These are phyloP conservation scores for Poeciliopsis retropinna DNA, from an alignment of 2,113 vertebrate species.

Conservation along the genomic window DNA sequence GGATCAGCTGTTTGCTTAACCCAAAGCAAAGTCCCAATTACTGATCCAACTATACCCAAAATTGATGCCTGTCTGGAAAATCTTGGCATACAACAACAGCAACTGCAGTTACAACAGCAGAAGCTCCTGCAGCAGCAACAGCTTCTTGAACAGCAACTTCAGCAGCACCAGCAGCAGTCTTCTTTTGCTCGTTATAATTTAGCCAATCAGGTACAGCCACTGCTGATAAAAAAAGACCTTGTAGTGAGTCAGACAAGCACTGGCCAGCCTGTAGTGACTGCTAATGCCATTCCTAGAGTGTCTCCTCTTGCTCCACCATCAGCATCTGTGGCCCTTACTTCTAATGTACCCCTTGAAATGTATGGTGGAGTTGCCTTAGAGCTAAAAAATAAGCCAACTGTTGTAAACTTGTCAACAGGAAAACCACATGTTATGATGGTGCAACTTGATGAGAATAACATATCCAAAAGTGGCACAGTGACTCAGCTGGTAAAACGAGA, in stretches of 20 bases:
- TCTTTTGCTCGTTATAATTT: conserved; percentile 91
- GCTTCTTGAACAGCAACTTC: conserved; percentile 83
- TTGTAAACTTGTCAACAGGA: conserved; percentile 82
- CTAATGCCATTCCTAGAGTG: conserved; percentile 81
- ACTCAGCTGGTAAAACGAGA: conserved; percentile 91
- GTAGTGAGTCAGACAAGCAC: conserved; percentile 84
- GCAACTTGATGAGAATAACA: conserved; percentile 87
- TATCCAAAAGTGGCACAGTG: conserved; percentile 78
- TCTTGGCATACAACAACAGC: conserved; percentile 80
- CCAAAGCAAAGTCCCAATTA: conserved; percentile 85
- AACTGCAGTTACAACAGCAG: conserved; percentile 83
- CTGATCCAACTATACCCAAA: conserved; percentile 77
- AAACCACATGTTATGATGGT: conserved; percentile 95
- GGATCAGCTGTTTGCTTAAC: conserved; percentile 92
- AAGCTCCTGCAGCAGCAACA: conserved; percentile 83
- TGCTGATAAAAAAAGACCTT: conserved; percentile 88
- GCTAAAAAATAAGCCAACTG: conserved; percentile 86
- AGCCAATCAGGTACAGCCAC: conserved; percentile 85
- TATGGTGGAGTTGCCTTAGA: conserved; percentile 86
- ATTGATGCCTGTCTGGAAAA: conserved; percentile 87
- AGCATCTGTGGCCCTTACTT: conserved; percentile 59
- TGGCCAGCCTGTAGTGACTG: conserved; percentile 76
- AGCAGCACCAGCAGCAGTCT: conserved; percentile 84
- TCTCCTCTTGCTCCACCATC: conserved; percentile 80
- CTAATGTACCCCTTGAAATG: conserved; percentile 78